Base-by-base conservation (phyloP, 2,113 vertebrate genomes). In the Labeo rohita region DNA sequence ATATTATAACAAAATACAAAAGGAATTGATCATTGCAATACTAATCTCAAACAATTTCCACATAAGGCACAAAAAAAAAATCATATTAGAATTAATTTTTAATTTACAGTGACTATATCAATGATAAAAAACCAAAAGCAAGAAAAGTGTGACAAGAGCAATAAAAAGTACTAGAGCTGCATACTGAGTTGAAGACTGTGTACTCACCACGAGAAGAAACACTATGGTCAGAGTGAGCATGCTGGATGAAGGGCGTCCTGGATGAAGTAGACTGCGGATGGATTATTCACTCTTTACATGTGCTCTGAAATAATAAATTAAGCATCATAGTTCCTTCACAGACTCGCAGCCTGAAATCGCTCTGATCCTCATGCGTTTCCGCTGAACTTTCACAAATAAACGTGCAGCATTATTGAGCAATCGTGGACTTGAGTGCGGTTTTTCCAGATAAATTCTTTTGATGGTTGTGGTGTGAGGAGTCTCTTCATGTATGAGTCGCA, bases 161-260 rank as follows among this genome's bases (percentile, higher is more conserved):
- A 8, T 52, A 56, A 39, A 79, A 54, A 79, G 74, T 45, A 13
- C 77, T 15, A 43, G 36, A 12, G 10, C 8, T 18, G 7, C 15
- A 80, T 23, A 39, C 34, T 74, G 66, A 61, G 43, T 79, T 13
- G 45, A 3, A 34, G n/a, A 49, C n/a, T 36, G 8, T 50, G 21
- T 54, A 94, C 94, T 94, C 87, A 95, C 94, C 94, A 90, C 92
- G 6, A 94, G 86, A 76, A 95, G 72, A 70, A 93, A 75, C 10
- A 88, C 59, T 36, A 92, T n/a, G 45, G 93, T 90, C 39, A 88
- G 80, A 36, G 84, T 63, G 13, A 91, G 83, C 92, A 94, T 94
- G 81, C 84, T 92, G 89, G 75, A 80, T 45, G 70, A 78, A 6
- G 68, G 10, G 34, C 28, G 77, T 61, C 56, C 77, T 45, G 77